Evolutionary conservation across 2,888 invertebrate genomes (phyloP).

Genomic region (Protophormia terraenovae): DNA sequence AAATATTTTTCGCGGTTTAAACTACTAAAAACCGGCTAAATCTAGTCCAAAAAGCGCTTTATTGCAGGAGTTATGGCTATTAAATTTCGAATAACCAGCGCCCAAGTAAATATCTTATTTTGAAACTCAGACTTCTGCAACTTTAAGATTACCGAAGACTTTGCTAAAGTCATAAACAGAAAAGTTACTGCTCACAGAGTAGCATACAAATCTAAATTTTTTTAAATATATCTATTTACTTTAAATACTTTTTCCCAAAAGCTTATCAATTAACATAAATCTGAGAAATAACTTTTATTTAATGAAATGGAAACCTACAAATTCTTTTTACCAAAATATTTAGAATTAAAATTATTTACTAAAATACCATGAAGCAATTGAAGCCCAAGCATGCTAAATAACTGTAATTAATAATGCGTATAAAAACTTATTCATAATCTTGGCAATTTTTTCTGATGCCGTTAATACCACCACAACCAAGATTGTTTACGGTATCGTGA

Average conservation of each 20-base stretch:
- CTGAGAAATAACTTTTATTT: not conserved
- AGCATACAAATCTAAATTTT: too few species aligned
- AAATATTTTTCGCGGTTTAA: too few species aligned
- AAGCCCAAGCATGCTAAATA: not conserved
- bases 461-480: not conserved
- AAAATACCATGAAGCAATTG: not conserved
- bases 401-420: constrained; percentile 21
- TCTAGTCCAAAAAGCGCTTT: too few species aligned
- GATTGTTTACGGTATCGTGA: constrained; percentile 10
- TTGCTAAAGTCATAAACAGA: too few species aligned
- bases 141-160: too few species aligned
- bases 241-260: not conserved
- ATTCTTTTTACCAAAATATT: not conserved
- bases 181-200: too few species aligned
- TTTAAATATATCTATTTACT: too few species aligned
- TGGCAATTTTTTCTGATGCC: not conserved
- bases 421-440: not conserved
- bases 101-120: too few species aligned
- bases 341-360: not conserved
- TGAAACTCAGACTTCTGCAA: too few species aligned
- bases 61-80: too few species aligned
- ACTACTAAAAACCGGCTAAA: too few species aligned
- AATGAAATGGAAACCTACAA: not conserved
- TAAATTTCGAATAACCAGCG: too few species aligned
- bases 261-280: not conserved